Conservation (phyloP, 30 jellyfish, hydroid and myxozoan species). For the Aurelia coerulea region DNA sequence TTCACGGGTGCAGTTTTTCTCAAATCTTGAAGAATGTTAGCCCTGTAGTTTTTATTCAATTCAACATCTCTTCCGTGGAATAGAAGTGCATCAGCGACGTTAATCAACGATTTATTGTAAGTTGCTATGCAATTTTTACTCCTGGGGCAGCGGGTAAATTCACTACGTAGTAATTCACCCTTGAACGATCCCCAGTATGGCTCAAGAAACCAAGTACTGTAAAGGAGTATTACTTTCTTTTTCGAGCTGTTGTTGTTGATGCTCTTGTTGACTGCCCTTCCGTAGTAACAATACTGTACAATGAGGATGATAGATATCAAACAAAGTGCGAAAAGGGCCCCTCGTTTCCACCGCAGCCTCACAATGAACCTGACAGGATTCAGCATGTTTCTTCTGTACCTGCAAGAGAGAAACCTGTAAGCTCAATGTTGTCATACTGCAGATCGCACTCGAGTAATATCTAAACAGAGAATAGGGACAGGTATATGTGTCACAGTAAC, state of each 20-base stretch:
- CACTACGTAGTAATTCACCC: background rate
- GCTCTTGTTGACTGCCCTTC: background rate
- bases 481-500: too few relatives aligned
- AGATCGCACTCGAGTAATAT: too few relatives aligned
- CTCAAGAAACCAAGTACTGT: slow-evolving; percentile 4
- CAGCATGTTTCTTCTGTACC: too few relatives aligned
- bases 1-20: background rate
- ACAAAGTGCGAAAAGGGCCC: too few relatives aligned
- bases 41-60: background rate
- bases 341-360: too few relatives aligned
- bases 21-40: background rate
- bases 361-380: too few relatives aligned
- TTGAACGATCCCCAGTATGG: background rate
- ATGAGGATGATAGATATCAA: too few relatives aligned
- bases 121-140: slow-evolving; percentile 19
- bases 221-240: background rate
- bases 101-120: background rate
- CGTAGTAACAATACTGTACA: too few relatives aligned
- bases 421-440: too few relatives aligned
- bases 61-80: slow-evolving; percentile 57
- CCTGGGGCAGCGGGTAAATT: slow-evolving; percentile 3
- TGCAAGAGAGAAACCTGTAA: too few relatives aligned
- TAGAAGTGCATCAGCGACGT: slow-evolving; percentile 6
- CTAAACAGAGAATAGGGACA: too few relatives aligned
- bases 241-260: too few relatives aligned